These are phyloP conservation scores for Lepus europaeus DNA, from an alignment of 2,113 vertebrate species.

Conservation along the genomic window DNA sequence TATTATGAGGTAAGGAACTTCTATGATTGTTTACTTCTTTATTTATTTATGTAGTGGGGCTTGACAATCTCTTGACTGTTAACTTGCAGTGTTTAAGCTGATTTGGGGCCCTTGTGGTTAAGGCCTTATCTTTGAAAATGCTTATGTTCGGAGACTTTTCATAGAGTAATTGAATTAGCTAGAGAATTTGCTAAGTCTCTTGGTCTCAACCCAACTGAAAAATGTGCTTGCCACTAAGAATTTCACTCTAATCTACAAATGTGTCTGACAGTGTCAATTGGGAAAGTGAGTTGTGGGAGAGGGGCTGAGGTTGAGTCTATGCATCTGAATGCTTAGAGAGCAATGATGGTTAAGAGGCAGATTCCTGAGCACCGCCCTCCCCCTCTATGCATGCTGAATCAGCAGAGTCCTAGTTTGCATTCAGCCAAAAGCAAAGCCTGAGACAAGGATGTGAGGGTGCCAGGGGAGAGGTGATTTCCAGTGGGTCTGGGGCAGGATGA, in stretches of 20 bases:
- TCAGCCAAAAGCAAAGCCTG: neutral
- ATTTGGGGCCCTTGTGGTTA: constrained; percentile 31
- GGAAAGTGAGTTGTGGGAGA: neutral
- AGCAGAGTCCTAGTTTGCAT: neutral
- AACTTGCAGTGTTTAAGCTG: constrained; percentile 46
- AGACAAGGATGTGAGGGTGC: neutral
- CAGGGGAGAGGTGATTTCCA: neutral
- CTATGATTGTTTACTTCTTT: neutral
- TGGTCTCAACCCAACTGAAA: constrained; percentile 71
- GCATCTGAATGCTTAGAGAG: neutral
- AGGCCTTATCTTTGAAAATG: constrained; percentile 54
- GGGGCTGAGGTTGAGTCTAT: neutral
- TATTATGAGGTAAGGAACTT: neutral
- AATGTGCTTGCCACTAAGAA: constrained; percentile 64
- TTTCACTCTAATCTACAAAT: constrained; percentile 58
- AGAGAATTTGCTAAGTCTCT: constrained; percentile 67
- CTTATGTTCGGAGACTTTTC: constrained; percentile 69
- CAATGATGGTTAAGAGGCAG: neutral
- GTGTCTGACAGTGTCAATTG: constrained; percentile 25
- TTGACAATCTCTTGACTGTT: constrained; percentile 34
- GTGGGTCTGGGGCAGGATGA: neutral
- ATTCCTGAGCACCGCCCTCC: neutral
- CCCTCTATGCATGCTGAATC: neutral
- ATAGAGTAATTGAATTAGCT: constrained; percentile 68
- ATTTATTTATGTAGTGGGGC: neutral